phyloP scores from a whole-genome alignment of 2,888 invertebrate genomes.

The Blomia tropicalis region DNA sequence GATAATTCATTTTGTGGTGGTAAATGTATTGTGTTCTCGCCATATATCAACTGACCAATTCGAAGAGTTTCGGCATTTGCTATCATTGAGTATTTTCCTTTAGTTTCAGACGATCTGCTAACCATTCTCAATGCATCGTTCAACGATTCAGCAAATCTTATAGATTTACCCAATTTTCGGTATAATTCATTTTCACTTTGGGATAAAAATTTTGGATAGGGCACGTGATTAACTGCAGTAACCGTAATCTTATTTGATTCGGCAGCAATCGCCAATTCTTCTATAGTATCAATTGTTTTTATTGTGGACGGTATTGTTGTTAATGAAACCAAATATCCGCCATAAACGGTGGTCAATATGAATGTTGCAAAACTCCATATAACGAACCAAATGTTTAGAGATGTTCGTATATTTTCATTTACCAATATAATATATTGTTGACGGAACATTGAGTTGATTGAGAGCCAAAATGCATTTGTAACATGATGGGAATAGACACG shows the following conservation, averaged over 20 bases:
- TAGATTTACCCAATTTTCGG: not conserved
- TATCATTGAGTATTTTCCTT: not conserved
- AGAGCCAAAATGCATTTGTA: not conserved
- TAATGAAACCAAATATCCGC: not conserved
- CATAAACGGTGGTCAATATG: not conserved
- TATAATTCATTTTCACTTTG: too few species aligned
- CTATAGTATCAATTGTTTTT: not conserved
- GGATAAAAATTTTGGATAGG: not conserved
- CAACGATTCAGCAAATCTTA: not conserved
- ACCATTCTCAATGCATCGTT: not conserved
- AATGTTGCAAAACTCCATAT: not conserved
- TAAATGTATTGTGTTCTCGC: not conserved
- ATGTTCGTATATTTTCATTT: too few species aligned
- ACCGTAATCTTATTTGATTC: not conserved
- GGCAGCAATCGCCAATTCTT: not conserved
- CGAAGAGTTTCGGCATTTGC: not conserved
- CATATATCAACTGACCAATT: not conserved
- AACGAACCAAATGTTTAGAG: not conserved
- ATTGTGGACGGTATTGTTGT: not conserved
- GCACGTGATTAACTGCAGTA: not conserved
- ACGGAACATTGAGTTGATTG: not conserved
- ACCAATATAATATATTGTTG: too few species aligned
- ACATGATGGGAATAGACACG: not conserved
- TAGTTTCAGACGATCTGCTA: not conserved
- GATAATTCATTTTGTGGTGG: not conserved